Conservation (phyloP, 2,888 invertebrate species). For the Drosophila atripex region DNA sequence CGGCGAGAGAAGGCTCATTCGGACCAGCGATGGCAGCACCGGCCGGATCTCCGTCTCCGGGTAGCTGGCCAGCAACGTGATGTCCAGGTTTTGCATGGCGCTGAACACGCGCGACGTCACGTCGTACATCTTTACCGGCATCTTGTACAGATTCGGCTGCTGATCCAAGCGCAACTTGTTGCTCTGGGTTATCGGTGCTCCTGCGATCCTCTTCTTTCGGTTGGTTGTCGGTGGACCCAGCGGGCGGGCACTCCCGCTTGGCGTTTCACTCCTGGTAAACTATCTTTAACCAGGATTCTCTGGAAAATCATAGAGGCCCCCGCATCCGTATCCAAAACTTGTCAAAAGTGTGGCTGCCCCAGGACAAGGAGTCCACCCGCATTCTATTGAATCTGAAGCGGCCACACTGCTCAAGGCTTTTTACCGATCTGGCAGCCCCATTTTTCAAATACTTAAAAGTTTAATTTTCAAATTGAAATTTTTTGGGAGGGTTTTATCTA, state of each 20-base stretch:
- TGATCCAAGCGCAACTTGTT: slow-evolving; percentile 19
- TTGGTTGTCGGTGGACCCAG: neutral
- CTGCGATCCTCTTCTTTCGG: neutral
- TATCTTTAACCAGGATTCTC: neutral
- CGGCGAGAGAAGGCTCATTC: slow-evolving; percentile 95
- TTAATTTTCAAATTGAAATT: too few relatives aligned
- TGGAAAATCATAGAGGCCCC: neutral
- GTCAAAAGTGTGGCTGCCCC: neutral
- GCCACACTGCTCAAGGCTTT: too few relatives aligned
- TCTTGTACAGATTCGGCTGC: slow-evolving; percentile 6
- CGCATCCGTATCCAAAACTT: neutral
- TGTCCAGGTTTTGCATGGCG: slow-evolving; percentile 93
- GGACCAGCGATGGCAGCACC: slow-evolving; percentile 94
- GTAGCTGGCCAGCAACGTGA: slow-evolving; percentile 89
- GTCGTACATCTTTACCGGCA: slow-evolving; percentile 69
- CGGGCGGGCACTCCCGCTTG: too few relatives aligned
- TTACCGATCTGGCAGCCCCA: too few relatives aligned
- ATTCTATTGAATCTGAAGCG: too few relatives aligned
- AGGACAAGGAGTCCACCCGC: too few relatives aligned
- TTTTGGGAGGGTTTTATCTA: too few relatives aligned
- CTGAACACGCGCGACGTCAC: slow-evolving; percentile 81
- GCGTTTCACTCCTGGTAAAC: neutral
- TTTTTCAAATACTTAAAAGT: too few relatives aligned
- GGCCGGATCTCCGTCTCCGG: slow-evolving; percentile 92
- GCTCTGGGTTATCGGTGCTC: neutral